phyloP scores from a whole-genome alignment of 2,888 invertebrate species.

The Julus scandinavius region DNA sequence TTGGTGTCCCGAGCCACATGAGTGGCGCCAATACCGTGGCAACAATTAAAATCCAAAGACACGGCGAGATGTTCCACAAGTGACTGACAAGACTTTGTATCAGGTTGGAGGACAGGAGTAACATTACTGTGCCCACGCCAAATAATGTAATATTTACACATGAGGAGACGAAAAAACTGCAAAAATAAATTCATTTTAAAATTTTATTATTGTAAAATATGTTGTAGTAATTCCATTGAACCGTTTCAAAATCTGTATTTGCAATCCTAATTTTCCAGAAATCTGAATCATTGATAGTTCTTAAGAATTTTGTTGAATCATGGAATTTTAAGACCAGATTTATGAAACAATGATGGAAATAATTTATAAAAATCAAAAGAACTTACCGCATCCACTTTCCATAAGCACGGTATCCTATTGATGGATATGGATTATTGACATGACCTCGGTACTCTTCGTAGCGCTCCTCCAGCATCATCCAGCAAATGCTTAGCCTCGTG shows the following conservation, averaged over 20 bases:
- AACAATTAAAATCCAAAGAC: constrained; percentile 75
- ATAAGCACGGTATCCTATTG: constrained; percentile 74
- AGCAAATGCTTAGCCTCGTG: constrained; percentile 74
- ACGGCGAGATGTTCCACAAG: constrained; percentile 70
- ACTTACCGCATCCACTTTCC: constrained; percentile 67
- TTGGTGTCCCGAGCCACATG: constrained; percentile 76
- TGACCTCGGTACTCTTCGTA: constrained; percentile 70
- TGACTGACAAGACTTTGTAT: constrained; percentile 71
- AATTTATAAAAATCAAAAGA: not conserved
- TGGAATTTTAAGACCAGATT: constrained; percentile 14
- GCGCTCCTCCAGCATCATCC: constrained; percentile 76
- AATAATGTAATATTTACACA: constrained; percentile 64
- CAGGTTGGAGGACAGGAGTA: constrained; percentile 75
- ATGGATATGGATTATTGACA: constrained; percentile 76
- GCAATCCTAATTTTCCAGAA: too few species aligned
- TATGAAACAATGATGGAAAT: too few species aligned
- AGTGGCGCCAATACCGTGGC: constrained; percentile 72
- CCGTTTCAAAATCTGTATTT: too few species aligned
- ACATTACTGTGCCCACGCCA: constrained; percentile 75
- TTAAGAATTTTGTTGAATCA: not conserved
- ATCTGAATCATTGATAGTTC: too few species aligned
- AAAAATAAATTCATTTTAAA: not conserved
- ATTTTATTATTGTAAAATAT: not conserved
- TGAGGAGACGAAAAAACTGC: constrained; percentile 60
- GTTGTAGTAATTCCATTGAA: too few species aligned